A percentile compares a stretch with the other conserved stretches of the same genome.
These are phyloP conservation scores for Reinhardtius hippoglossoides DNA, from an alignment of 2,113 vertebrate species.

Conservation along the genomic window DNA sequence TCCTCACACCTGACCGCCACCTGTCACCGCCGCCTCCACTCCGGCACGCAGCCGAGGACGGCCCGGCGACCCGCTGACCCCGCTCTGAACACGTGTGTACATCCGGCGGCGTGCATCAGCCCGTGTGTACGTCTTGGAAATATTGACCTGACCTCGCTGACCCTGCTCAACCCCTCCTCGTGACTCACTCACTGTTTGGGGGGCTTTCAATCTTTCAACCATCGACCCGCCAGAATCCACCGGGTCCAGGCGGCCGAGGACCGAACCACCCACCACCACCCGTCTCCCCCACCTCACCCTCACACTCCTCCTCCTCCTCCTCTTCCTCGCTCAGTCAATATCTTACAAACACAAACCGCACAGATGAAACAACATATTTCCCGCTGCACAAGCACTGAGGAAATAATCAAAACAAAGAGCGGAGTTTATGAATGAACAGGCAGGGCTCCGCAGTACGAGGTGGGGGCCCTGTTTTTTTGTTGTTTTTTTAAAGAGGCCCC, in stretches of 20 bases:
- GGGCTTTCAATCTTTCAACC: conserved; percentile 44
- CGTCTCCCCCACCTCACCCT: conserved; percentile 12
- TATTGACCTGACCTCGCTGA: conserved; percentile 45
- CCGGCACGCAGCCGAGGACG: neutral
- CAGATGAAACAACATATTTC: conserved; percentile 35
- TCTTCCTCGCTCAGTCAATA: conserved; percentile 31
- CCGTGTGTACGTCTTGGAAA: conserved; percentile 26
- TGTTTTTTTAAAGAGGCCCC: conserved; percentile 16
- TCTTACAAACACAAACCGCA: conserved; percentile 26
- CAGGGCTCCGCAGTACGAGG: neutral
- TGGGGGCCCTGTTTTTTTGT: neutral
- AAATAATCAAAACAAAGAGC: conserved; percentile 44
- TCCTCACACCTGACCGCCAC: conserved; percentile 11
- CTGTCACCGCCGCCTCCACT: conserved; percentile 15
- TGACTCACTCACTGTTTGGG: conserved; percentile 28
- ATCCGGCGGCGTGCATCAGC: neutral
- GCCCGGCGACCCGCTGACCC: conserved; percentile 12
- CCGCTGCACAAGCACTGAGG: conserved; percentile 21
- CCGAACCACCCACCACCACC: neutral
- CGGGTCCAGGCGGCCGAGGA: conserved; percentile 14
- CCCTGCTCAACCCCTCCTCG: conserved; percentile 15
- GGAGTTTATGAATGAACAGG: conserved; percentile 60
- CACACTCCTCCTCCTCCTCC: conserved; percentile 28
- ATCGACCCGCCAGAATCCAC: conserved; percentile 37
- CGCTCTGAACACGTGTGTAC: neutral